Conservation (phyloP, 2,113 vertebrate genomes). For the Cyanoliseus patagonus region DNA sequence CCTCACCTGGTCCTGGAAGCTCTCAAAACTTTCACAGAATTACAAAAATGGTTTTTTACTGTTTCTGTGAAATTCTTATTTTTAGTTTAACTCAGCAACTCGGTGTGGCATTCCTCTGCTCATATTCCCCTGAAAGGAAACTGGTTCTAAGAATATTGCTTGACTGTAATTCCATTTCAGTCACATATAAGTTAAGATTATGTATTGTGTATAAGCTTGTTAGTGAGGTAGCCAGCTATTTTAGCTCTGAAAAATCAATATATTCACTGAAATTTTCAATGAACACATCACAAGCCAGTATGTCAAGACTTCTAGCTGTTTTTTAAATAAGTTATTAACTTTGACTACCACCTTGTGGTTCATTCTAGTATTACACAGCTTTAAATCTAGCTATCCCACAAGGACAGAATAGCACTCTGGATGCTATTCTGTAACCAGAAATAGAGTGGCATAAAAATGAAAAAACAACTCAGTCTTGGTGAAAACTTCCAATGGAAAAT, state of each 20-base stretch:
- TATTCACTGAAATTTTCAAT: conserved; percentile 45
- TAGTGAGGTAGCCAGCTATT: conserved; percentile 7
- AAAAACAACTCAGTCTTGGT: neutral
- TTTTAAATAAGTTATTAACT: conserved; percentile 76
- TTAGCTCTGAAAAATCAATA: conserved; percentile 32
- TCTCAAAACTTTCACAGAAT: conserved; percentile 6
- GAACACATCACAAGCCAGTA: conserved; percentile 25
- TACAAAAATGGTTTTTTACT: neutral
- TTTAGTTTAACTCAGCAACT: conserved; percentile 19
- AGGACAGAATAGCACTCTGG: neutral
- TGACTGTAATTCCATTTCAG: conserved; percentile 6
- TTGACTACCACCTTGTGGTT: conserved; percentile 82
- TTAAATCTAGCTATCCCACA: neutral
- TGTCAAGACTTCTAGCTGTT: neutral
- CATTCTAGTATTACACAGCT: conserved; percentile 69
- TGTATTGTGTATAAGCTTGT: neutral
- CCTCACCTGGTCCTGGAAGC: neutral
- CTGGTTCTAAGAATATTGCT: neutral
- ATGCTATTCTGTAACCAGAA: neutral
- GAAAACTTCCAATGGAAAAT: neutral
- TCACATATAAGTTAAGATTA: conserved; percentile 9
- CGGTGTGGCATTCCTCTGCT: neutral
- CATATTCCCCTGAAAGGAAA: neutral
- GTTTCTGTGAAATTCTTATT: neutral
- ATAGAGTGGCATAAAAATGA: neutral